Base-by-base conservation (phyloP, 2,888 invertebrate species). In the Hedychridium roseum region DNA sequence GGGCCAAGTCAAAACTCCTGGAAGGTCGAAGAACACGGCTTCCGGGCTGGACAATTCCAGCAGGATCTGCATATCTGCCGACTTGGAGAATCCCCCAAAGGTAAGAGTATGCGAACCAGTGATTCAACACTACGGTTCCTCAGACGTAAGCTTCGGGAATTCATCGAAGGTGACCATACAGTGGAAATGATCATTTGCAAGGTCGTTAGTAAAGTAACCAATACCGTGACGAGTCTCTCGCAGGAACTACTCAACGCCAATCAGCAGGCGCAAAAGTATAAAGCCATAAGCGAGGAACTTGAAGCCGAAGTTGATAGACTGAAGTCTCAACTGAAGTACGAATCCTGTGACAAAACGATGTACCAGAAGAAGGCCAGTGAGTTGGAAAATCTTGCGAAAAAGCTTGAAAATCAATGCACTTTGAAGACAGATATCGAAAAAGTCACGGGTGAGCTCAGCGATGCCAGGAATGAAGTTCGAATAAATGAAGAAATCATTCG, bases 141-240 rank as follows among this genome's bases (percentile, higher is more conserved):
- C 6, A 42, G 49, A 15, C 49, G 38, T n/a, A 51, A 53, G 20
- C 28, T 62, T 30, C 38, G 49, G 7, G 51, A 62, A 31, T 58
- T 60, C 12, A 39, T 47, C 38, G 51, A 43, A 12, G 54, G 57
- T 17, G 66, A 68, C 40, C 49, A 52, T 15, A 57, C 59, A 6
- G 49, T 69, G 21, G 71, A 71, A 35, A 45, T 47, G 4, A 41
- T 70, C 14, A 40, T 70, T 6, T 50, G 54, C 21, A 44, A 57
- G 16, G 43, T 56, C 17, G 45, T 60, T 3, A 44, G 48, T 34
- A 64, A 56, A 31, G 48, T 60, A 15, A 55, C 64, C 16, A 54
- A 54, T 7, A 62, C 62, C 4, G 50, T 72, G 2, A 53, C 57
- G 12, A 46, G 56, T 32, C 39, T 72, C 15, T 64, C 64, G 11